Evolutionary conservation across 2,113 vertebrate genomes (phyloP).

Genomic region (Siniperca knerii): DNA sequence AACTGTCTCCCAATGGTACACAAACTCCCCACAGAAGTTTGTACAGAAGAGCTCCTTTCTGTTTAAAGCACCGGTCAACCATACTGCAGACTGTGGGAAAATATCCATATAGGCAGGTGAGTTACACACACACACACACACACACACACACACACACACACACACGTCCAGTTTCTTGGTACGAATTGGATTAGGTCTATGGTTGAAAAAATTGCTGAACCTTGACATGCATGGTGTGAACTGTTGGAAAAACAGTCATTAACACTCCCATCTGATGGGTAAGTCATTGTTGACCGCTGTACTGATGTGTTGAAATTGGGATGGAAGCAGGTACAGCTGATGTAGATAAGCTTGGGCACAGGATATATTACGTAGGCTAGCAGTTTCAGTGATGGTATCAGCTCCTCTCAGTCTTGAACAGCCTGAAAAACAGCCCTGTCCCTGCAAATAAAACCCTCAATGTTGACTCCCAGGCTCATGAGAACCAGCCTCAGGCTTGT

Average conservation of each 20-base stretch:
- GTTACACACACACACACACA: background rate
- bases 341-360: conserved; percentile 68
- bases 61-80: background rate
- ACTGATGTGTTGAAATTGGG: conserved; percentile 23
- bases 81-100: conserved; percentile 51
- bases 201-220: conserved; percentile 44
- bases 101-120: conserved; percentile 5
- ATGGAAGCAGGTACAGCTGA: conserved; percentile 54
- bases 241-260: conserved; percentile 55
- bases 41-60: background rate
- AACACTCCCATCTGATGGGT: conserved; percentile 35
- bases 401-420: conserved; percentile 34
- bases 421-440: conserved; percentile 49
- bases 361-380: conserved; percentile 35
- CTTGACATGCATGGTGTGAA: conserved; percentile 39
- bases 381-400: conserved; percentile 78
- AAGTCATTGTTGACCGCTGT: conserved; percentile 39
- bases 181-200: conserved; percentile 8
- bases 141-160: background rate
- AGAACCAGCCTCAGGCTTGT: conserved; percentile 72
- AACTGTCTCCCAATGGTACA: background rate
- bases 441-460: conserved; percentile 39
- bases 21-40: background rate
- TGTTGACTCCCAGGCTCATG: conserved; percentile 42
- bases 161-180: background rate